Percentiles rank a stretch among this genome's conserved stretches.
These are phyloP conservation scores for Gambelia wislizenii DNA, from an alignment of 2,797 vertebrate species.

Conservation along the genomic window DNA sequence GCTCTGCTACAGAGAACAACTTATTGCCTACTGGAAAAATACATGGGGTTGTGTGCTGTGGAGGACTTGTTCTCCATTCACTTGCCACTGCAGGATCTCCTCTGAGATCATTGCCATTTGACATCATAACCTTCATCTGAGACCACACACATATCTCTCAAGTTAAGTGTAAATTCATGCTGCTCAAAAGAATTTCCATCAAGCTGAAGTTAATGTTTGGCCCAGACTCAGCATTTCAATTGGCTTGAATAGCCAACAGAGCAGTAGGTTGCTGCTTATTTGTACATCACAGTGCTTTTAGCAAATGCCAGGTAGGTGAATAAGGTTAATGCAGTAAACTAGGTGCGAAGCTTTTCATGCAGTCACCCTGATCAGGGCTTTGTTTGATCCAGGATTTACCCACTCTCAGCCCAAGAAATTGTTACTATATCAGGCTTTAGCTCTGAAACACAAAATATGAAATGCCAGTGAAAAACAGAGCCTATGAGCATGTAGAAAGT, in stretches of 20 bases:
- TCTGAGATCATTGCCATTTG: conserved; percentile 45
- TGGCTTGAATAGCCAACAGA: conserved; percentile 13
- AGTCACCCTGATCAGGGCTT: neutral
- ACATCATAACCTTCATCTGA: conserved; percentile 37
- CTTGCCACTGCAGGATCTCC: conserved; percentile 42
- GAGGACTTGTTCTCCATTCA: conserved; percentile 7
- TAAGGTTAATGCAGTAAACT: neutral
- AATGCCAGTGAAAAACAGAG: neutral
- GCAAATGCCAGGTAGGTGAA: conserved; percentile 3
- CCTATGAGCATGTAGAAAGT: neutral
- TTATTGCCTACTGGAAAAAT: conserved; percentile 41
- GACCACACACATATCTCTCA: conserved; percentile 45
- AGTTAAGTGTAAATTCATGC: conserved; percentile 33
- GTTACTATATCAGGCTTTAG: neutral
- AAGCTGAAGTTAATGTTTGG: conserved; percentile 34
- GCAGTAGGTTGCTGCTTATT: conserved; percentile 21
- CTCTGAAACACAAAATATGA: neutral
- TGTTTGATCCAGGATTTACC: neutral
- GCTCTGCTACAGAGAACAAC: conserved; percentile 42
- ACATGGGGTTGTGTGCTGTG: conserved; percentile 12
- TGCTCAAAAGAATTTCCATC: conserved; percentile 42
- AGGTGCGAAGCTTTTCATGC: conserved; percentile 5
- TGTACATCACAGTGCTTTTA: conserved; percentile 8
- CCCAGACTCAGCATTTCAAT: conserved; percentile 30
- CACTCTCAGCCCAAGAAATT: neutral